Base-by-base conservation (phyloP, 2,797 vertebrate genomes). In the Spinus olivaceus region DNA sequence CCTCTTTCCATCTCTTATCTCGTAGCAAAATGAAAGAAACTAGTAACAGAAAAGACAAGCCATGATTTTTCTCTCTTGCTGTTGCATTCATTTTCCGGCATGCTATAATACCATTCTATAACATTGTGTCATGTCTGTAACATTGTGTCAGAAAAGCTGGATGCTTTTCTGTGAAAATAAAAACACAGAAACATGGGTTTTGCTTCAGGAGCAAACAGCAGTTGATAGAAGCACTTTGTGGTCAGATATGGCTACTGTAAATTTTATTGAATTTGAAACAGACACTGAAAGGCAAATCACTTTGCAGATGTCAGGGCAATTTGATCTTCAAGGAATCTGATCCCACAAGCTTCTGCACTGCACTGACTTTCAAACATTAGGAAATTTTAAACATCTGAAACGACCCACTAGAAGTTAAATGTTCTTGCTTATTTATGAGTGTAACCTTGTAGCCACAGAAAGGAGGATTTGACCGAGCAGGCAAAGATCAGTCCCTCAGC, bases 201-300 rank as follows among this genome's bases (percentile, higher is more conserved):
- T 86, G 30, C 42, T 90, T 80, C 64, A 87, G 46, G 51, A 81
- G 24, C n/a, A 63, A 81, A 37, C 35, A 87, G 77, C 50, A 67
- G 28, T 50, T 82, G 78, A 81, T 51, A 85, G 71, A 24, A 95
- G 53, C 76, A 56, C 69, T 87, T 77, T 95, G 94, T 91, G 83
- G 86, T 91, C 79, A 95, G 71, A 85, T 74, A 88, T 56, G 69
- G 72, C 86, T 94, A 91, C 93, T 74, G 90, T 89, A 94, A 50
- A 79, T 66, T 88, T 91, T 95, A 94, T 65, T 96, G 88, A 89
- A 95, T 91, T 94, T 87, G 88, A 96, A 96, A 86, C 64, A 96
- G 90, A 46, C 81, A 91, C 35, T 32, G 66, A 86, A 46, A 93
- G 47, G 72, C 33, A 91, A 96, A 88, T 92, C 90, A 92, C 42